Evolutionary conservation across 2,113 vertebrate species (phyloP), one percentile per base, ranked within the genome.

Genomic region (Notarius lentiginosus): DNA sequence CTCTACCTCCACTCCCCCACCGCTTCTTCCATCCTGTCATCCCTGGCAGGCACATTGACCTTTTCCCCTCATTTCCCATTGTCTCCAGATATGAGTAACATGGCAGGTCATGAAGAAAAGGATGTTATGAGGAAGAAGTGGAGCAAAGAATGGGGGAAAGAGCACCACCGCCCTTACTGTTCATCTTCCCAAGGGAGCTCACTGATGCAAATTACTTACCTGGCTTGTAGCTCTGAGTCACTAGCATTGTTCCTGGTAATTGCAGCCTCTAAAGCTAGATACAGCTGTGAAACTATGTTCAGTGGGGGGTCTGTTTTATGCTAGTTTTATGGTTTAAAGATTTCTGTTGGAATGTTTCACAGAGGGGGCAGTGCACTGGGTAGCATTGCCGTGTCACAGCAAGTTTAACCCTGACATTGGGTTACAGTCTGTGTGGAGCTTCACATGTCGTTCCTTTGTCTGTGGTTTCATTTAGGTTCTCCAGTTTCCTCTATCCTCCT

Each of bases 1-100:
- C 22, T 53, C 24, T 0, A 6, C 82, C n/a, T 70, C 17, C n/a
- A 55, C 65, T 20, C 14, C 10, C 34, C 27, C 27, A 6, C 17
- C n/a, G 24, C 20, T 7, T 5, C 79, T 87, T 85, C 85, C 86
- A 89, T 90, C 79, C 55, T 89, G 87, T 88, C 87, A 86, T 82
- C 70, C 82, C 63, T 90, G 88, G 83, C 87, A 88, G 77, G 56
- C 68, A 34, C 27, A 15, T 41, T 61, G 15, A 41, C 82, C 79
- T 84, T 20, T 61, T 53, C 9, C 41, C 61, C 51, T 66, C 20
- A 8, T 83, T 86, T 83, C 60, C 80, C 58, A 79, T 87, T 88
- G 58, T 86, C 87, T 84, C 30, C 66, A 63, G 82, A 72, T 70
- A 68, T 86, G 82, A 88, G 82, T 81, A 79, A 87, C 34, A 58